These are phyloP conservation scores for Macrotis lagotis DNA, from an alignment of 2,113 vertebrate genomes.

Conservation along the genomic window DNA sequence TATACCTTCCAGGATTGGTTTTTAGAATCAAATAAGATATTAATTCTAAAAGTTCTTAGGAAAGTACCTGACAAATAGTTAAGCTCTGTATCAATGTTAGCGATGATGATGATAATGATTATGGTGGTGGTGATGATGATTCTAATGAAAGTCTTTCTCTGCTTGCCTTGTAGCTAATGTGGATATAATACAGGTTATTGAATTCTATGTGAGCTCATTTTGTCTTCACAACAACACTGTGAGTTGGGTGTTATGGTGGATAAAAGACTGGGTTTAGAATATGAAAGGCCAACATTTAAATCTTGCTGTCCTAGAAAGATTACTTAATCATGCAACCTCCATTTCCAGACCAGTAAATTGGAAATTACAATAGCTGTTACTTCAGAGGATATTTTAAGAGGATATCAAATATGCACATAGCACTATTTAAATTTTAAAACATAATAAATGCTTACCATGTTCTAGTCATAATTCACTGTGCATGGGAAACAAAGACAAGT, in stretches of 20 bases:
- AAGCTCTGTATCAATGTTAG: not conserved
- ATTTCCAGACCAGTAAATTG: not conserved
- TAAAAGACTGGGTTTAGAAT: not conserved
- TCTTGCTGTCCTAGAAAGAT: not conserved
- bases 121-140: no score
- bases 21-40: not conserved
- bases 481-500: not conserved
- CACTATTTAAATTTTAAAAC: not conserved
- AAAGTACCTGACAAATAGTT: not conserved
- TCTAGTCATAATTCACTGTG: not conserved
- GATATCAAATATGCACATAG: not conserved
- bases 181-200: not conserved
- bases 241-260: not conserved
- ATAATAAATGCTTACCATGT: not conserved
- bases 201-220: not conserved
- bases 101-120: not conserved
- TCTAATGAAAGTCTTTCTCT: not conserved
- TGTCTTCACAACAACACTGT: not conserved
- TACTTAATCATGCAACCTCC: not conserved
- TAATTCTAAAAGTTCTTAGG: not conserved
- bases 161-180: not conserved
- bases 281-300: not conserved
- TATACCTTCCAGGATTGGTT: not conserved
- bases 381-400: not conserved
- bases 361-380: not conserved